Evolutionary conservation across 2,888 invertebrate genomes (phyloP), one percentile per base, ranked within the genome.

Genomic region (Melipona bicolor): DNA sequence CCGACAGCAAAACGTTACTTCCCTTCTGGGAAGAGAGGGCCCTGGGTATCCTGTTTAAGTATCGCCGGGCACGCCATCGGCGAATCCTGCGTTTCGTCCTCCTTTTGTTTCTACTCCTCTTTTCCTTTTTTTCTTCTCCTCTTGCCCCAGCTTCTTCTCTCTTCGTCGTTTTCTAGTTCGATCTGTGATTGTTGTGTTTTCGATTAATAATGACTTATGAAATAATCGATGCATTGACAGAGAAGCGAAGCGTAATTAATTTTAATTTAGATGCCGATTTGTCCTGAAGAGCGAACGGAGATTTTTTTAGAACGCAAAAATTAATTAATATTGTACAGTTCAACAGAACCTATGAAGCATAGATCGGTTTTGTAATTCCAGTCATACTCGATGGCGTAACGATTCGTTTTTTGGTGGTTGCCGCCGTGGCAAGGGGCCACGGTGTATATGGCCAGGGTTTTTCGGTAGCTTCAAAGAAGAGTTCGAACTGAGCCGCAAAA

Each of bases 21-120:
- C 91, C 91, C 92, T 91, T 91, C 92, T 91, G 88, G 89, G 92
- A 92, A 92, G 85, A 89, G 88, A 64, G 88, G 87, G 87, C 61
- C 72, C 88, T 84, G 87, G 87, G 85, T 88, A 85, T 87, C 86
- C 87, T 88, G 87, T 89, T 89, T 92, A 93, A 93, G 92, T 93
- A 92, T 92, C 92, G 89, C 79, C 87, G 92, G 90, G 90, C 93
- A 93, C 93, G 93, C 93, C 92, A 93, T 93, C 92, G 91, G 90
- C 89, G 80, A 91, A 90, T 91, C 88, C 87, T 89, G 76, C 81
- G 81, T 80, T 88, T 90, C 88, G 90, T 91, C 90, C 84, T 90
- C 90, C 84, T 90, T 89, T 88, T 84, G 84, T 87, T 88, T 86
- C 56, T 69, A 52, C 74, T 24, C 52, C 52, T 83, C 74, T 76